These are phyloP conservation scores for Argopecten irradians DNA, from an alignment of 1,140 invertebrate species.

Conservation along the genomic window DNA sequence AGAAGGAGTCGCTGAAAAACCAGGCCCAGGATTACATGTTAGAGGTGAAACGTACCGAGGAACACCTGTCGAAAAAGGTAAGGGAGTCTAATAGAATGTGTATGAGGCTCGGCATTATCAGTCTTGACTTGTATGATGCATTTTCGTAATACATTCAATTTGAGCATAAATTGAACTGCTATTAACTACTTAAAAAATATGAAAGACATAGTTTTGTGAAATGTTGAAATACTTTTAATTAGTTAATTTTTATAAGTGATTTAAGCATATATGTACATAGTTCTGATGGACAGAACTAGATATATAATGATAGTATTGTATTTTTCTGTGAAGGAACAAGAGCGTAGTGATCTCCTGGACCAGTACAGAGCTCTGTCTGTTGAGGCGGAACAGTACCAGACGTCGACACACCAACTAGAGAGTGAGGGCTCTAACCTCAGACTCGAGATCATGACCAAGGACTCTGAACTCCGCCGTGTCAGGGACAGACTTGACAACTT, in stretches of 20 bases:
- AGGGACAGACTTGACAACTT: constrained; percentile 73
- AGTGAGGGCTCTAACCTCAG: constrained; percentile 74
- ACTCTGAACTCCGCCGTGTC: constrained; percentile 71
- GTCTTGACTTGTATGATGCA: no score
- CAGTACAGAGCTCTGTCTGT: constrained; percentile 75
- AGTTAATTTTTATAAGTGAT: no score
- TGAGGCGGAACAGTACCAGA: constrained; percentile 75
- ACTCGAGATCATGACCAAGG: constrained; percentile 75
- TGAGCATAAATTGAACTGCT: no score
- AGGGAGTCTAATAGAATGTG: not conserved
- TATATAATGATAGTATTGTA: not conserved
- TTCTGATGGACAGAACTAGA: not conserved
- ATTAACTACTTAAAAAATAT: no score
- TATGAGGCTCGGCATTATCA: no score
- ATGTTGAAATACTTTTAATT: no score
- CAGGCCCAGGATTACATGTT: constrained; percentile 76
- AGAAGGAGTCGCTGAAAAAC: constrained; percentile 71
- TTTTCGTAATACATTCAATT: not conserved
- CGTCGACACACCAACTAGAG: constrained; percentile 74
- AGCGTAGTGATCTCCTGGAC: constrained; percentile 74
- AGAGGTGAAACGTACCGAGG: constrained; percentile 75
- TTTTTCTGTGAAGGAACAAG: constrained; percentile 70
- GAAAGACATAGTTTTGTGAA: no score
- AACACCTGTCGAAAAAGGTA: constrained; percentile 74
- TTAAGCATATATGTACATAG: not conserved